A percentile compares a stretch with the other conserved stretches of the same genome.
These are phyloP conservation scores for Clarias fuscus DNA, from an alignment of 2,797 vertebrate genomes.

Conservation along the genomic window DNA sequence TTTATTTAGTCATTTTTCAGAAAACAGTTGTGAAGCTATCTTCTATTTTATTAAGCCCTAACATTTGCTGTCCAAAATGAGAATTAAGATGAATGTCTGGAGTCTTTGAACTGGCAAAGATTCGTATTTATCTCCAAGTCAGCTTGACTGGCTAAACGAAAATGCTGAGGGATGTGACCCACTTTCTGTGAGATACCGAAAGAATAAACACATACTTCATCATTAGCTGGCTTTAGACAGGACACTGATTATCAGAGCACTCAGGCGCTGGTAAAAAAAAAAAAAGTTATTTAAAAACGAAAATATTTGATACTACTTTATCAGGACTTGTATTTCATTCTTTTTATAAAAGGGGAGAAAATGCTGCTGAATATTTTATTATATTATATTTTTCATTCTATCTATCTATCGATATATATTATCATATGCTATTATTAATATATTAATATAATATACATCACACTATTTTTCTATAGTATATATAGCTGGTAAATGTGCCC, in stretches of 20 bases:
- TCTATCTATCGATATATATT: too few relatives aligned
- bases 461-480: too few relatives aligned
- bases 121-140: conserved; percentile 18
- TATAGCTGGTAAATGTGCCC: too few relatives aligned
- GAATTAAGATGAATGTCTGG: neutral
- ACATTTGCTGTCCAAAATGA: neutral
- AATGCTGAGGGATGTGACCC: conserved; percentile 45
- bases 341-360: neutral
- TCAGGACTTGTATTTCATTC: neutral
- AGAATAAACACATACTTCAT: conserved; percentile 29
- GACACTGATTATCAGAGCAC: neutral
- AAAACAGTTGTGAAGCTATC: neutral
- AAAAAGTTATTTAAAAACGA: neutral
- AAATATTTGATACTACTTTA: neutral
- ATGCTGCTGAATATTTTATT: neutral
- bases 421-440: too few relatives aligned
- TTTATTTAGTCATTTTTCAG: neutral
- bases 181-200: conserved; percentile 33
- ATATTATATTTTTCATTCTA: too few relatives aligned
- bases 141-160: conserved; percentile 17
- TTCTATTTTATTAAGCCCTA: neutral
- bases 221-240: neutral
- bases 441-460: too few relatives aligned
- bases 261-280: neutral
- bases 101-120: conserved; percentile 6